Evolutionary conservation across 1,140 invertebrate species (phyloP).

Genomic region (Hesperophylax magnus): DNA sequence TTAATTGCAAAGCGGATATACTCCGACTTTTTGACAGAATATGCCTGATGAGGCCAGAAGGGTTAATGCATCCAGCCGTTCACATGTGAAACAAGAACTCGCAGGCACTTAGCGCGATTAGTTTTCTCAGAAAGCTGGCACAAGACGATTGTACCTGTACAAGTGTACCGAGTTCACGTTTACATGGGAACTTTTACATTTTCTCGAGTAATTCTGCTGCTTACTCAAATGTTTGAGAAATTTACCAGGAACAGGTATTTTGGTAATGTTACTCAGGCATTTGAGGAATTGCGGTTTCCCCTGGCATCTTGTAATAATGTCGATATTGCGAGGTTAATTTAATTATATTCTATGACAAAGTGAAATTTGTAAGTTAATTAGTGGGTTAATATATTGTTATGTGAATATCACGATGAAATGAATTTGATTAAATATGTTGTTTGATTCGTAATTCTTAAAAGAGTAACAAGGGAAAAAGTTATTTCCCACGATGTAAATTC

Average conservation of each 20-base stretch:
- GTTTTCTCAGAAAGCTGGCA: neutral
- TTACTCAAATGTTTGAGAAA: too few relatives aligned
- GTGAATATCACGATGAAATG: too few relatives aligned
- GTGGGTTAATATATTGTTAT: too few relatives aligned
- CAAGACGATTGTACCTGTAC: neutral
- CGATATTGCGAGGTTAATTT: neutral
- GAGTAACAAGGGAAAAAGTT: too few relatives aligned
- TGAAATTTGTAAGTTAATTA: neutral
- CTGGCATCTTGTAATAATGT: neutral
- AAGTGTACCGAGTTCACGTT: constrained; percentile 6
- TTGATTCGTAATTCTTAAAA: too few relatives aligned
- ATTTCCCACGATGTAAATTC: too few relatives aligned
- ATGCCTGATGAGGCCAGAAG: too few relatives aligned
- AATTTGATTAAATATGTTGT: too few relatives aligned
- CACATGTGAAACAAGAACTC: constrained; percentile 15
- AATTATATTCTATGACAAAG: neutral
- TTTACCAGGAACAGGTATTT: too few relatives aligned
- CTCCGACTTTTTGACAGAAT: too few relatives aligned
- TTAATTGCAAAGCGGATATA: too few relatives aligned
- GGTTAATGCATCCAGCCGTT: constrained; percentile 2
- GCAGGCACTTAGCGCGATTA: constrained; percentile 18
- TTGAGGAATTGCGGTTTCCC: neutral
- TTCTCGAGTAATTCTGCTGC: neutral
- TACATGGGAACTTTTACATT: neutral
- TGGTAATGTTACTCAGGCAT: neutral